Evolutionary conservation across 2,113 vertebrate species (phyloP).

Genomic region (Nansenia antarctica): DNA sequence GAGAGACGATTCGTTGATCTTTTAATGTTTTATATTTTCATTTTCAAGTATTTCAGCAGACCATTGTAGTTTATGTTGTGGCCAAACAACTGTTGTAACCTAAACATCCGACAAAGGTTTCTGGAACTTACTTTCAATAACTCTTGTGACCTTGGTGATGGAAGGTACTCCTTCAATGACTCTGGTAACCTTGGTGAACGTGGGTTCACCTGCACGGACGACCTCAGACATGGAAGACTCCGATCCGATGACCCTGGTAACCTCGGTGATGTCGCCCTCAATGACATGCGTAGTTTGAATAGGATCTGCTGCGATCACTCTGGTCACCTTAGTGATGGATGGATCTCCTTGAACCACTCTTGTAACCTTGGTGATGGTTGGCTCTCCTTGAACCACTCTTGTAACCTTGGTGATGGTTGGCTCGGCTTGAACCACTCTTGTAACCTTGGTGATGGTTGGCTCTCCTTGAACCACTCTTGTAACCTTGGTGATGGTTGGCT

Average conservation of each 20-base stretch:
- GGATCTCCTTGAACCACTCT: slow-evolving; percentile 6
- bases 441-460: slow-evolving; percentile 10
- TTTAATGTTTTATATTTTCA: neutral
- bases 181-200: slow-evolving; percentile 20
- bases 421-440: slow-evolving; percentile 7
- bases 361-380: slow-evolving; percentile 59
- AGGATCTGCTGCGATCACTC: slow-evolving; percentile 8
- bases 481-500: slow-evolving; percentile 23
- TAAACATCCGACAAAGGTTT: neutral
- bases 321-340: slow-evolving; percentile 18
- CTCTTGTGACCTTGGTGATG: slow-evolving; percentile 12
- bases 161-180: slow-evolving; percentile 30
- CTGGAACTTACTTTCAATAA: slow-evolving; percentile 61
- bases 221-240: slow-evolving; percentile 21
- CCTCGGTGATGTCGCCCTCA: neutral
- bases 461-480: slow-evolving; percentile 33
- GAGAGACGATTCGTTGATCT: neutral
- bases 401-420: slow-evolving; percentile 37
- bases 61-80: too few species aligned
- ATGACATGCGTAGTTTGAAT: too few species aligned
- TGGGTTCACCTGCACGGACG: slow-evolving; percentile 14
- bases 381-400: slow-evolving; percentile 71
- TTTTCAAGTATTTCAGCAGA: neutral
- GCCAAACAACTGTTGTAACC: neutral
- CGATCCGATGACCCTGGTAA: slow-evolving; percentile 7